Base-by-base conservation (phyloP, 2,888 invertebrate genomes). In the Macrophya annulata region DNA sequence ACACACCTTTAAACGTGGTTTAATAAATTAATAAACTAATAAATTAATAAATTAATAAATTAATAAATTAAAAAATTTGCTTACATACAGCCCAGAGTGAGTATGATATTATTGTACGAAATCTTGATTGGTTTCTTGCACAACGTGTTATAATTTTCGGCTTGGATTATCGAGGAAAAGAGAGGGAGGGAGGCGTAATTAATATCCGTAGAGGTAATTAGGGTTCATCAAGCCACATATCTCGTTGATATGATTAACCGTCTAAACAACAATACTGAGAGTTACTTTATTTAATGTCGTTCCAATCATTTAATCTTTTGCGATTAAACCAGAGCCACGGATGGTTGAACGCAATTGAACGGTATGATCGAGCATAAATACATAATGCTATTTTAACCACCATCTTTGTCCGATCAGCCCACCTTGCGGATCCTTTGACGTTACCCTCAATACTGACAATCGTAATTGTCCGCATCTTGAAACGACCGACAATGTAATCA, bases 331-430 rank as follows among this genome's bases (percentile, higher is more conserved):
- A 43, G 81, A 81, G 81, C 43, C 68, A 83, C 83, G 83, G 83
- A 83, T 68, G 83, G 45, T n/a, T 83, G 81, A 4, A 65, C 81
- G 81, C 81, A 83, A 83, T 83, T 68, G 83, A 83, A 71, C 62
- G 62, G 83, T 83, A 71, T 83, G 83, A 83, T 83, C 21, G 12
- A 51, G 83, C 83, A 68, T 48, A 74, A 83, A 83, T 83, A 48
- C 55, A 71, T 83, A 83, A 83, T 68, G 81, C 43, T 21, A 31
- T 65, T 51, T 31, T 45, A 15, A 25, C 62, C 40, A 62, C 45
- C 81, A 81, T 55, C 48, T 51, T 77, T 31, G 48, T 51, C 25
- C 77, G 31, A n/a, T 37, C 55, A 37, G 51, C 77, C 51, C 12
- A 62, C 65, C 65, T 45, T 31, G 79, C 21, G n/a, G 76, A 3